phyloP scores from a whole-genome alignment of 2,113 vertebrate genomes.

The Heliornis fulica region DNA sequence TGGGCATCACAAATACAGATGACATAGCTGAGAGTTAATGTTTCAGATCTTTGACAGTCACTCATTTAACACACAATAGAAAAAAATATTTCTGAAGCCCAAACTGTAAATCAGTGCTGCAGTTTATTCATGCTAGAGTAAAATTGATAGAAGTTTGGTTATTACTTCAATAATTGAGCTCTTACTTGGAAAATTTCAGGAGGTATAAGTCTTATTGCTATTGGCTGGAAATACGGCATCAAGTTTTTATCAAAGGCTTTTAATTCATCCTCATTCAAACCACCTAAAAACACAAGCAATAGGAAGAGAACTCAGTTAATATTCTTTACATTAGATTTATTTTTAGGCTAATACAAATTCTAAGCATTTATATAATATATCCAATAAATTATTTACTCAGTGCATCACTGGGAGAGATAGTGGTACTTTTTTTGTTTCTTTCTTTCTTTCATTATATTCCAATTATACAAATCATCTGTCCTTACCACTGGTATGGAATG shows the following conservation, averaged over 20 bases:
- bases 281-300: slow-evolving; percentile 64
- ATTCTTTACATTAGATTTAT: not conserved
- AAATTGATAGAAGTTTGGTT: not conserved
- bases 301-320: not conserved
- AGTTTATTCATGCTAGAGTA: not conserved
- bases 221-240: slow-evolving; percentile 79
- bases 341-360: not conserved
- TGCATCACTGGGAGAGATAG: not conserved
- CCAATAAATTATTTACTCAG: not conserved
- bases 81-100: not conserved
- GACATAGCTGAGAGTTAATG: not conserved
- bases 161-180: slow-evolving; percentile 9
- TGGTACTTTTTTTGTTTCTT: not conserved
- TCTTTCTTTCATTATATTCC: not conserved
- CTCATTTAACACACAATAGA: not conserved
- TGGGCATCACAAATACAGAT: not conserved
- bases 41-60: not conserved
- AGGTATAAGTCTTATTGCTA: slow-evolving; percentile 73
- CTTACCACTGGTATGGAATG: not conserved
- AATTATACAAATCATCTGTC: not conserved
- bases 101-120: not conserved
- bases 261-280: slow-evolving; percentile 77
- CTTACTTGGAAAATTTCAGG: slow-evolving; percentile 80
- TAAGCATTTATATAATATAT: not conserved
- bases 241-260: slow-evolving; percentile 67